Base-by-base conservation (phyloP, 2,797 vertebrate species). In the Otus scops region DNA sequence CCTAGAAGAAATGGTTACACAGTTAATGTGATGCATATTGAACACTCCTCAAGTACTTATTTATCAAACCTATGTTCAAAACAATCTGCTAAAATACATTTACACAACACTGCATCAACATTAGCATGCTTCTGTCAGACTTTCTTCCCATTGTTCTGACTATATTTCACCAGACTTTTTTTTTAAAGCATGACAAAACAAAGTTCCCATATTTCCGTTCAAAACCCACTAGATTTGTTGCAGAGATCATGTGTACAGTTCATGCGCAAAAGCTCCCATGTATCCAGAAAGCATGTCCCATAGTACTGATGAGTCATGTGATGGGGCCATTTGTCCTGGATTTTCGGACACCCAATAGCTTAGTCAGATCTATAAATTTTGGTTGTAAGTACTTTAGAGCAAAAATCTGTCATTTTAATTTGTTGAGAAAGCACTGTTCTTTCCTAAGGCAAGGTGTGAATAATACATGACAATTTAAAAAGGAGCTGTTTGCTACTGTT, bases 321-420 rank as follows among this genome's bases (percentile, higher is more conserved):
- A 92, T 90, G 32, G 5, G 54, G 26, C 69, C 50, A 71, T 96
- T 95, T 95, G 73, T 96, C 85, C 93, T 95, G 53, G 61, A 43
- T 78, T 95, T 95, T 93, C 0, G 9, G 92, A 95, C 93, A 90
- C 34, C 27, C 53, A 84, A 74, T 77, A 92, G 80, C 69, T 53
- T 68, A 78, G 73, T 50, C 73, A 86, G 57, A 84, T 45, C 45
- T 54, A 94, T 94, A 92, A 92, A 93, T 96, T 95, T 92, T 78
- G 69, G 60, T 71, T 92, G 36, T 81, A 86, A 90, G 94, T 81
- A 81, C 61, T 90, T 90, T n/a, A 86, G 65, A 83, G 73, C 12
- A 94, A 96, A 91, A 90, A 86, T 92, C 34, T 90, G 92, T 95
- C 95, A 90, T 78, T 95, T 93, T 93, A 94, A 94, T 93, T 94